Conservation (phyloP, 2,888 invertebrate species). For the Platycnemis pennipes region DNA sequence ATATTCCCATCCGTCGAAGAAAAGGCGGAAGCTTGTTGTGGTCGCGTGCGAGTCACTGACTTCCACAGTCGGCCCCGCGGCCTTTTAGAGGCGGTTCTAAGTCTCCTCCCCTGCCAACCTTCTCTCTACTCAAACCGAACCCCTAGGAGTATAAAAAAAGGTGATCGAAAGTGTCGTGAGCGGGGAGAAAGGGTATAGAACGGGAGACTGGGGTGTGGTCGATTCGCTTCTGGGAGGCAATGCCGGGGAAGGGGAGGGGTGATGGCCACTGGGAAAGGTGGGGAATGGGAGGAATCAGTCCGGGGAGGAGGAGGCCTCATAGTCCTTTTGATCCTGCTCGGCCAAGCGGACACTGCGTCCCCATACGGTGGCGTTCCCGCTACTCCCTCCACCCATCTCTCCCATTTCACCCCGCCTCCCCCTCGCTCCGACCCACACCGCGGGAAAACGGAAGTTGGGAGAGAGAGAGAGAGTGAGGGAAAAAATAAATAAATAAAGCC, state of each 20-base stretch:
- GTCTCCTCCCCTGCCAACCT: not conserved
- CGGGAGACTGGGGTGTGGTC: not conserved
- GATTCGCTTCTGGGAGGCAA: not conserved
- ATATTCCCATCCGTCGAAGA: not conserved
- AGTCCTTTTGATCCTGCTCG: not conserved
- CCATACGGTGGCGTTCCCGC: not conserved
- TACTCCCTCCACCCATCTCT: not conserved
- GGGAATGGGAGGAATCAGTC: no score
- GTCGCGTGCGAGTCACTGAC: conserved; percentile 12
- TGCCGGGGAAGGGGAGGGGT: no score
- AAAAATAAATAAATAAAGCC: not conserved
- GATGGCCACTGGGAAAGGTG: no score
- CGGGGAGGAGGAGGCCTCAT: not conserved
- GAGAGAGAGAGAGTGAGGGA: no score
- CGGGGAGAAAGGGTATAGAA: not conserved
- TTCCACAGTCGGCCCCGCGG: not conserved
- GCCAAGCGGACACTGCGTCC: conserved; percentile 15
- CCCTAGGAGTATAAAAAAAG: not conserved
- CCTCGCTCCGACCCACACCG: not conserved
- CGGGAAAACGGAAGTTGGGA: not conserved
- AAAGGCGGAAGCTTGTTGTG: not conserved
- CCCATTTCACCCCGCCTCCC: not conserved
- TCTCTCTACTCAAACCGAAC: not conserved
- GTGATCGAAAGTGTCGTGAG: not conserved
- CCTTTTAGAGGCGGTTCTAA: no score